These are phyloP conservation scores for Gnatocerus cornutus DNA, from an alignment of 2,888 invertebrate genomes.

Conservation along the genomic window DNA sequence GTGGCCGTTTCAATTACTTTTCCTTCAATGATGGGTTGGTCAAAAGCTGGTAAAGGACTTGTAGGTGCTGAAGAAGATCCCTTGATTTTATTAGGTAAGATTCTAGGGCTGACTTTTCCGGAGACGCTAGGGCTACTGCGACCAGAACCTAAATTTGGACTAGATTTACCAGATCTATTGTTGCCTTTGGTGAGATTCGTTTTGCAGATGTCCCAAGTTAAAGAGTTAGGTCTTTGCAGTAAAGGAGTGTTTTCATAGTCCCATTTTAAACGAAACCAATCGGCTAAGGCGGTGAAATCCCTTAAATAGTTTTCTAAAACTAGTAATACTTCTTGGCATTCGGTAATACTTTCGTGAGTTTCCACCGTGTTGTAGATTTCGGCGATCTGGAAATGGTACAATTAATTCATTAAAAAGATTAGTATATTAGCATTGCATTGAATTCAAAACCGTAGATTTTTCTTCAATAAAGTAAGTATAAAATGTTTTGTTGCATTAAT, in stretches of 20 bases:
- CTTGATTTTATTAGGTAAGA: slow-evolving; percentile 69
- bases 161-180: slow-evolving; percentile 70
- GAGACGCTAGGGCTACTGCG: slow-evolving; percentile 76
- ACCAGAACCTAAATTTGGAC: slow-evolving; percentile 73
- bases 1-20: slow-evolving; percentile 9
- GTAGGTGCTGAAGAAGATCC: slow-evolving; percentile 65
- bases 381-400: slow-evolving; percentile 76
- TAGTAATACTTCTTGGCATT: slow-evolving; percentile 96
- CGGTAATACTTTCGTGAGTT: slow-evolving; percentile 92
- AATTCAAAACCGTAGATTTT: too few species aligned
- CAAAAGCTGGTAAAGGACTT: slow-evolving; percentile 70
- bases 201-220: slow-evolving; percentile 97
- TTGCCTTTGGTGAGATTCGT: slow-evolving; percentile 73
- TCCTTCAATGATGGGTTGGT: slow-evolving; percentile 64
- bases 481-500: too few species aligned
- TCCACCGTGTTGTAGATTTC: slow-evolving; percentile 98
- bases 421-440: too few species aligned
- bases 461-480: too few species aligned
- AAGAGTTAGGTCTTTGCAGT: slow-evolving; percentile 88
- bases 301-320: slow-evolving; percentile 95
- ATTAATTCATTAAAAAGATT: neutral
- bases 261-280: slow-evolving; percentile 95
- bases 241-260: slow-evolving; percentile 93
- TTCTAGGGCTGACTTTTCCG: slow-evolving; percentile 77
- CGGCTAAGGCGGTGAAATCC: slow-evolving; percentile 94